These are phyloP conservation scores for Onychomys torridus DNA, from an alignment of 2,797 vertebrate genomes.

Conservation along the genomic window DNA sequence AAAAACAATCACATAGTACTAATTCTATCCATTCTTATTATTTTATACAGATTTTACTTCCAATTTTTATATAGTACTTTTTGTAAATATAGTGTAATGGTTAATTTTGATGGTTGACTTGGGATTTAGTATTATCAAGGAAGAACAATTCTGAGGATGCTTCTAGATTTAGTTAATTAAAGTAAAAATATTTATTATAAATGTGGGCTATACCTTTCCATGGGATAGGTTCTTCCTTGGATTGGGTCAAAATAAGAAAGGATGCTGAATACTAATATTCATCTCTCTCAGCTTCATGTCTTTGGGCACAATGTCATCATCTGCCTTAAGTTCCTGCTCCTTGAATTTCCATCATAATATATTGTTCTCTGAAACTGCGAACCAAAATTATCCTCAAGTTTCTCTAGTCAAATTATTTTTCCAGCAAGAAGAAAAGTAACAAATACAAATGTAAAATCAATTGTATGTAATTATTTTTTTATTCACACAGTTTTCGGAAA, in stretches of 20 bases:
- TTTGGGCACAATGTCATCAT: background rate
- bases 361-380: background rate
- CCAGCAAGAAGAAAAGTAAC: background rate
- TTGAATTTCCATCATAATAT: background rate
- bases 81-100: background rate
- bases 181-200: background rate
- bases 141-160: background rate
- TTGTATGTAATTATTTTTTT: background rate
- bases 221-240: background rate
- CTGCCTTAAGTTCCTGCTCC: background rate
- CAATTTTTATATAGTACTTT: background rate
- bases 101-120: background rate
- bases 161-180: background rate
- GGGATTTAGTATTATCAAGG: background rate
- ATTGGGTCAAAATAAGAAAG: background rate
- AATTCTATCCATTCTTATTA: background rate
- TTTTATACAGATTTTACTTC: background rate
- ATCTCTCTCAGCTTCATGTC: accelerated
- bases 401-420: background rate
- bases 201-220: background rate
- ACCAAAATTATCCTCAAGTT: background rate
- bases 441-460: background rate
- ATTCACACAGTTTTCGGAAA: background rate
- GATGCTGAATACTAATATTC: background rate
- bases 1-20: background rate